These are phyloP conservation scores for Thinocorus orbignyianus DNA, from an alignment of 2,113 vertebrate genomes.

Conservation along the genomic window DNA sequence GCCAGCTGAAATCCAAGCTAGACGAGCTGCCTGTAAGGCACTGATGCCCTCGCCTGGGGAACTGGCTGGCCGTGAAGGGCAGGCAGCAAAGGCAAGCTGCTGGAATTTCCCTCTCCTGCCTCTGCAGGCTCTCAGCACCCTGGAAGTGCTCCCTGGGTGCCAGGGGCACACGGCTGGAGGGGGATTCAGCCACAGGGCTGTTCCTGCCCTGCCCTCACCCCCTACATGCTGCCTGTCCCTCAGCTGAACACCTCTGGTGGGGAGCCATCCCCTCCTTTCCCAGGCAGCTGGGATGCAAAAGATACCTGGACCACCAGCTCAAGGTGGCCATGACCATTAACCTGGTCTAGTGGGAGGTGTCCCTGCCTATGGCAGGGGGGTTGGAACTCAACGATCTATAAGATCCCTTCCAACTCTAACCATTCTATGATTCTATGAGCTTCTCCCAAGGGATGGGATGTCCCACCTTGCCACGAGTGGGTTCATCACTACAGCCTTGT, in stretches of 20 bases:
- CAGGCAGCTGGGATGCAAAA: background rate
- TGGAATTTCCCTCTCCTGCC: background rate
- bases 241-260: background rate
- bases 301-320: background rate
- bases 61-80: background rate
- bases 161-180: background rate
- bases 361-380: too few relatives aligned
- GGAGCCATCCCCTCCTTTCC: background rate
- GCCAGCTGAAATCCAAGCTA: background rate
- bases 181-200: background rate
- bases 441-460: accelerated
- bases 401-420: too few relatives aligned
- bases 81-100: accelerated
- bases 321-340: accelerated
- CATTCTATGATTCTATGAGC: too few relatives aligned
- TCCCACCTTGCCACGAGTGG: accelerated
- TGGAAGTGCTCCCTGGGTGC: background rate
- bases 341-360: too few relatives aligned
- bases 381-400: too few relatives aligned
- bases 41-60: accelerated
- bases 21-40: background rate
- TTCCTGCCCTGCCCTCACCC: background rate
- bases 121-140: accelerated
- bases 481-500: background rate
- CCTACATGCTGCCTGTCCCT: too few relatives aligned